Conservation (phyloP, 2,113 vertebrate species). For the Oryzias woworae region DNA sequence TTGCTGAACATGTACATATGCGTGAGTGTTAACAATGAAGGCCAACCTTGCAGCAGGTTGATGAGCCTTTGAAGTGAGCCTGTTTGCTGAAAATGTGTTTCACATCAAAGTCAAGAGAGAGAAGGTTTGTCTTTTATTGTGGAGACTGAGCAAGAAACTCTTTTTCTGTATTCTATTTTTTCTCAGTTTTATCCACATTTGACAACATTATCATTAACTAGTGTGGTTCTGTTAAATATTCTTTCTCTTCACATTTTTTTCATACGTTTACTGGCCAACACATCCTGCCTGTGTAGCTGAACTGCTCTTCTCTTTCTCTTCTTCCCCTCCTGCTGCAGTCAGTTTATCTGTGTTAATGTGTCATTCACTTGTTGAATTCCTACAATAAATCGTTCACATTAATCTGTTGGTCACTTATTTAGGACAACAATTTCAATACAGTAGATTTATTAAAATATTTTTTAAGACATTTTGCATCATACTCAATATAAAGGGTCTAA, state of each 20-base stretch:
- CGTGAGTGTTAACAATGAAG: neutral
- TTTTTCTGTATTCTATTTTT: neutral
- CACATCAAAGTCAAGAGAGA: constrained; percentile 4
- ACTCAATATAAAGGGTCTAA: no score
- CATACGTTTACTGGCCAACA: neutral
- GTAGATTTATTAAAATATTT: no score
- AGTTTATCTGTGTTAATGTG: neutral
- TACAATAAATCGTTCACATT: no score
- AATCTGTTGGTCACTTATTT: no score
- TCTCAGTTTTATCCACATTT: neutral
- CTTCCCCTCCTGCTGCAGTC: neutral
- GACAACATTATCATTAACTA: neutral
- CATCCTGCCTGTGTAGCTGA: neutral
- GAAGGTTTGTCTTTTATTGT: constrained; percentile 3
- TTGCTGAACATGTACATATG: neutral
- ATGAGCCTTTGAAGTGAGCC: constrained; percentile 24
- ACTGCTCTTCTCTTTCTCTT: neutral
- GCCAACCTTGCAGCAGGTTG: constrained; percentile 14
- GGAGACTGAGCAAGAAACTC: neutral
- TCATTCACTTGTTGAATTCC: no score
- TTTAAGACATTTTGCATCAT: no score
- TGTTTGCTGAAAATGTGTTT: constrained; percentile 19
- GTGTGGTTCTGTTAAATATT: neutral
- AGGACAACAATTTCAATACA: no score
- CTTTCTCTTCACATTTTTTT: neutral